phyloP scores from a whole-genome alignment of 1,140 invertebrate species.

The Drosophila nikananu region DNA sequence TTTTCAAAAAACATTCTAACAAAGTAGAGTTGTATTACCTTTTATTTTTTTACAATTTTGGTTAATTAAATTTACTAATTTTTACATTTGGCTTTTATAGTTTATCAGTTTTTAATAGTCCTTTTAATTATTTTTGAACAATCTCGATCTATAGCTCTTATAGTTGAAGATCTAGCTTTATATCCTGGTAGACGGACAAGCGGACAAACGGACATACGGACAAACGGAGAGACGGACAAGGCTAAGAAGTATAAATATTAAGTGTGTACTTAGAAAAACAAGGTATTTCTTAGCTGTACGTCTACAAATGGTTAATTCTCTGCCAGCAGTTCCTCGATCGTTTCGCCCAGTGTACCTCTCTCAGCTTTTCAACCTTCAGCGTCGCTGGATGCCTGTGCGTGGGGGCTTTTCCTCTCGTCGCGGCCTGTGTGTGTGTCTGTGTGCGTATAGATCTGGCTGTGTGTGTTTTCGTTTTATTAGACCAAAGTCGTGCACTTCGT shows the following conservation, averaged over 20 bases:
- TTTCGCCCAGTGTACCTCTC: slow-evolving; percentile 21
- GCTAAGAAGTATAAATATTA: no score
- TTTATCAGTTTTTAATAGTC: not conserved
- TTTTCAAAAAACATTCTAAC: no score
- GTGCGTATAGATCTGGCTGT: not conserved
- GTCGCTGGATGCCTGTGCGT: slow-evolving; percentile 57
- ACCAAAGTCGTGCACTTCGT: slow-evolving; percentile 82
- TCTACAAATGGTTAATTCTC: not conserved
- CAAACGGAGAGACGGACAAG: not conserved
- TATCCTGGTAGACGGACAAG: not conserved
- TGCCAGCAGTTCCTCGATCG: not conserved
- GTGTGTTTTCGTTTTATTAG: slow-evolving; percentile 66
- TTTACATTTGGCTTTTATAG: no score
- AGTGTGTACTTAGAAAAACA: not conserved
- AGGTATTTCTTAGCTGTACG: not conserved
- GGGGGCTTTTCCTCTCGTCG: slow-evolving; percentile 61
- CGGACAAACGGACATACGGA: not conserved
- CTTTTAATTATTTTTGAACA: not conserved
- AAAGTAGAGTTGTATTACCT: no score
- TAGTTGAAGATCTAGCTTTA: no score
- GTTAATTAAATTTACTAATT: no score
- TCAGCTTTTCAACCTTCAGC: slow-evolving; percentile 64
- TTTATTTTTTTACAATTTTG: no score
- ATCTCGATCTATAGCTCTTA: not conserved
- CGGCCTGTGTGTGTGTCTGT: not conserved